Conservation (phyloP, 2,113 vertebrate genomes). For the Semicossyphus pulcher region DNA sequence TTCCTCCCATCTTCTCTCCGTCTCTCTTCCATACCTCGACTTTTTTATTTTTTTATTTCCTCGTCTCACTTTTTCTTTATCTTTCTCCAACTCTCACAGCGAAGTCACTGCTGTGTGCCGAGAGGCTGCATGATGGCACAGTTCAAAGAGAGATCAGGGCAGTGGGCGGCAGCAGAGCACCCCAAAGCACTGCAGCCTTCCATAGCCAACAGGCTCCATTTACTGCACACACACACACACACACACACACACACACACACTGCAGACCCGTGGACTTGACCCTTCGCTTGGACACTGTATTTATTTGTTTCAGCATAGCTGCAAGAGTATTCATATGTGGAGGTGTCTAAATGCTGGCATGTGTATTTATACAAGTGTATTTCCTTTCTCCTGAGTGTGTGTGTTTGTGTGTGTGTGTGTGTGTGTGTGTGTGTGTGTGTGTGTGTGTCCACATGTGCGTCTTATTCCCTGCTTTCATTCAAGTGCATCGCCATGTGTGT, state of each 20-base stretch:
- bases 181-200: conserved; percentile 39
- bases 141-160: conserved; percentile 53
- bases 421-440: conserved; percentile 3
- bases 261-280: conserved; percentile 22
- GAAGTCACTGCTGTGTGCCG: conserved; percentile 9
- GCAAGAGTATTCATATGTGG: neutral
- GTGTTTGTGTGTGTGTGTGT: conserved; percentile 4
- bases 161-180: conserved; percentile 47
- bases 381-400: neutral
- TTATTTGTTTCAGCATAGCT: conserved; percentile 10
- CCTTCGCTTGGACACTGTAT: conserved; percentile 2
- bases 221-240: neutral
- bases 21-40: neutral
- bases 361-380: neutral
- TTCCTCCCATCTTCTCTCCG: conserved; percentile 8
- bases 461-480: conserved; percentile 8
- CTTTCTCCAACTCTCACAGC: conserved; percentile 20
- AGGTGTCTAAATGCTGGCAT: conserved; percentile 10
- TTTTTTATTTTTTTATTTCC: conserved; percentile 10
- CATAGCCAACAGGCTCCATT: conserved; percentile 34
- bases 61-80: conserved; percentile 28
- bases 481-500: neutral
- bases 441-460: conserved; percentile 11
- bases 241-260: neutral
- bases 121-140: conserved; percentile 47